phyloP scores from a whole-genome alignment of 2,797 vertebrate species.

The Argyrosomus regius region DNA sequence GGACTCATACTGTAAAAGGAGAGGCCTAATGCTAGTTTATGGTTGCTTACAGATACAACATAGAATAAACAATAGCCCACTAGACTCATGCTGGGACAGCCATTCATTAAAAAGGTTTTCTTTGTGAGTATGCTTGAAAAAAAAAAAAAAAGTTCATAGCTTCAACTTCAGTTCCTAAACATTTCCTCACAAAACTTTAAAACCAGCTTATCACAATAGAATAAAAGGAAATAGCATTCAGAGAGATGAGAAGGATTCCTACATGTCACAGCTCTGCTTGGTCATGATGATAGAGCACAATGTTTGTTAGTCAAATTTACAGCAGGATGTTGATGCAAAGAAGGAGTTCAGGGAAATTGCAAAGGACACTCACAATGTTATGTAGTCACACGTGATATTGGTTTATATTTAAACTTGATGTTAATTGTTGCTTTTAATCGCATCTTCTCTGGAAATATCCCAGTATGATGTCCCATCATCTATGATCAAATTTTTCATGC shows the following conservation, averaged over 20 bases:
- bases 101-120: background rate
- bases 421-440: background rate
- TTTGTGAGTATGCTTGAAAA: background rate
- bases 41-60: background rate
- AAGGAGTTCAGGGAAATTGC: background rate
- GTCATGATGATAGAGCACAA: slow-evolving; percentile 1
- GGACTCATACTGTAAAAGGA: background rate
- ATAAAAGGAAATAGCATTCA: background rate
- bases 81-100: background rate
- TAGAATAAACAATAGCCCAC: background rate
- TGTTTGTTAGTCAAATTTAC: slow-evolving; percentile 48
- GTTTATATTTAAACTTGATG: background rate
- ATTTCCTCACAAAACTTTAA: background rate
- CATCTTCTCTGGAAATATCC: background rate
- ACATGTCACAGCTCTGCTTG: slow-evolving; percentile 10
- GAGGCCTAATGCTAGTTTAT: background rate
- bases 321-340: slow-evolving; percentile 38
- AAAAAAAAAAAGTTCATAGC: background rate
- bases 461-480: background rate
- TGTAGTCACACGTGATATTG: background rate
- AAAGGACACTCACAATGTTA: background rate
- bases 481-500: background rate
- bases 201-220: too few relatives aligned
- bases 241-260: background rate
- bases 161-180: background rate